phyloP scores from a whole-genome alignment of 92 coral and sea anemone genomes.

The Virgularia gustaviana region DNA sequence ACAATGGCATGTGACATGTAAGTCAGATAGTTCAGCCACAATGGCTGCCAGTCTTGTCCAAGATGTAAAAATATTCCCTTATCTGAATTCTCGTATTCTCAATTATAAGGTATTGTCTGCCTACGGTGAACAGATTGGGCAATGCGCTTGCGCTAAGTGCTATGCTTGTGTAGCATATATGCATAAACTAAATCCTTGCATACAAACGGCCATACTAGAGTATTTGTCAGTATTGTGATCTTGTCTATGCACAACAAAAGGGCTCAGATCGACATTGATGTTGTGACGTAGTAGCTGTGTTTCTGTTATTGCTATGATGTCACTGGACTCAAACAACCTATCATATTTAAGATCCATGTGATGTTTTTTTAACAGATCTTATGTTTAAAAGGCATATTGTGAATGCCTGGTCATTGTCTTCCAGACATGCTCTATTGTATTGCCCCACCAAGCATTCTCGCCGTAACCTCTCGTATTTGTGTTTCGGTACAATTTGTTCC shows the following conservation, averaged over 20 bases:
- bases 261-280: background rate
- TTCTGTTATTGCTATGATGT: background rate
- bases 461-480: background rate
- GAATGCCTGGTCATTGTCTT: background rate
- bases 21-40: too few species aligned
- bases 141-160: too few species aligned
- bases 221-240: background rate
- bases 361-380: background rate
- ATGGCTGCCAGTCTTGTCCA: too few species aligned
- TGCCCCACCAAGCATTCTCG: background rate
- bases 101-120: too few species aligned
- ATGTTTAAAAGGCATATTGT: background rate
- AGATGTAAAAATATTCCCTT: too few species aligned
- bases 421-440: background rate
- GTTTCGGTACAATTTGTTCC: background rate
- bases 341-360: background rate
- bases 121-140: too few species aligned
- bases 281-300: background rate
- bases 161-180: too few species aligned
- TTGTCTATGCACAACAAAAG: background rate
- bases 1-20: too few species aligned
- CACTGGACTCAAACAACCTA: background rate
- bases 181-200: too few species aligned
- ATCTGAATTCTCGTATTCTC: too few species aligned
- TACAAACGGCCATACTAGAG: background rate